These are phyloP conservation scores for Felis chaus DNA, from an alignment of 2,113 vertebrate species.

Conservation along the genomic window DNA sequence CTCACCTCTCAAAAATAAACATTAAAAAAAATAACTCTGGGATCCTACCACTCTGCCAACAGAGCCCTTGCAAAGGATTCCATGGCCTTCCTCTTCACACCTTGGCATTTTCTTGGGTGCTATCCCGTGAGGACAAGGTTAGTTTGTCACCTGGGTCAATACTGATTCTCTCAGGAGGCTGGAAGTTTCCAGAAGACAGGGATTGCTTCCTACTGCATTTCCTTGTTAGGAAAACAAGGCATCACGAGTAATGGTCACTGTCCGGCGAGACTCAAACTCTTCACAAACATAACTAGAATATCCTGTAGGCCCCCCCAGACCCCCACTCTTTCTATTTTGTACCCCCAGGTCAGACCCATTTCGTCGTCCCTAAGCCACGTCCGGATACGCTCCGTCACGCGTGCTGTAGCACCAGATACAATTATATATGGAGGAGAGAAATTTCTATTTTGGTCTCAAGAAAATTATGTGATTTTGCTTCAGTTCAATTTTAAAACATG, in stretches of 20 bases:
- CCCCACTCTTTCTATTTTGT: background rate
- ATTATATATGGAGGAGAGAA: conserved; percentile 53
- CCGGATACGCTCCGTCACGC: background rate
- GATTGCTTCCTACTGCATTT: background rate
- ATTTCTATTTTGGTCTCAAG: conserved; percentile 55
- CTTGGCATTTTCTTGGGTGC: background rate
- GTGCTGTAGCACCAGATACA: background rate
- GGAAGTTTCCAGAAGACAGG: background rate
- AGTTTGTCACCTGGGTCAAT: background rate
- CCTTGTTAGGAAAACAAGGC: background rate
- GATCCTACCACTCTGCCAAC: background rate
- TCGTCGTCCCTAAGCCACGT: background rate
- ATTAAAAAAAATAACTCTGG: background rate
- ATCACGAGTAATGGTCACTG: background rate
- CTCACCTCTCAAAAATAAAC: too few species aligned
- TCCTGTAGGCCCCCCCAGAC: background rate
- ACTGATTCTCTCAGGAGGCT: background rate
- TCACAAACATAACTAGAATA: background rate
- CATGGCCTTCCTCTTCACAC: background rate
- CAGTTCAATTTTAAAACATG: conserved; percentile 73
- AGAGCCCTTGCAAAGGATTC: background rate
- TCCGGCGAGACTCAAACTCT: background rate
- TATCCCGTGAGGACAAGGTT: background rate
- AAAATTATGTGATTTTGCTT: conserved; percentile 74
- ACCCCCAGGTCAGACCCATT: background rate